Base-by-base conservation (phyloP, 2,113 vertebrate genomes). In the Anseranas semipalmata region DNA sequence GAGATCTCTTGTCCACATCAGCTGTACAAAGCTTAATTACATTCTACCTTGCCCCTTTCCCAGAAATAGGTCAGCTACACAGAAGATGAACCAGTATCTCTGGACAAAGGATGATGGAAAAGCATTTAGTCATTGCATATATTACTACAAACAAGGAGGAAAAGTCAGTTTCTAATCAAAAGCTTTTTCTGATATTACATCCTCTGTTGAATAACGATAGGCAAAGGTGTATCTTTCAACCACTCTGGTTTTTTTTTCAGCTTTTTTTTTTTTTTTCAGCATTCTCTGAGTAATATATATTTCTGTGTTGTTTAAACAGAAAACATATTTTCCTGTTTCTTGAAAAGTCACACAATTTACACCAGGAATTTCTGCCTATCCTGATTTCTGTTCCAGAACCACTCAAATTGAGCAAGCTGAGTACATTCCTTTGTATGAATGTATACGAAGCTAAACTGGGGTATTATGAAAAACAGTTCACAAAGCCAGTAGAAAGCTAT, bases 401-500 rank as follows among this genome's bases (percentile, higher is more conserved):
- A 92, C 91, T 97, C 89, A 95, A 92, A 96, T n/a, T 91, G 94
- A 96, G 95, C 94, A 84, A 85, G 81, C 63, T 87, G 95, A 97
- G 89, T 95, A 89, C 95, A 92, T 94, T 92, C 72, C 58, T 95
- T 96, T 96, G 93, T 94, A 94, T 94, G 85, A 97, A 96, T 95
- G 89, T 93, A 77, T 95, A 94, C 50, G 85, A 85, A 96, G 96
- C 96, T 98, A 97, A 98, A 98, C 97, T 93, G 91, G 97, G 97
- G 41, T 95, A 96, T 97, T 97, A 96, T 97, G 96, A 96, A 97
- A 96, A 98, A 96, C 94, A 97, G 98, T 98, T 98, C 98, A 98
- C 98, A 98, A 98, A 98, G 98, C 97, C 98, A 98, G 95, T 97
- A 94, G 96, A 97, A 98, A 97, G 96, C 98, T 98, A 98, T 98